Conservation (phyloP, 2,888 invertebrate genomes). For the Lasius fuliginosus region DNA sequence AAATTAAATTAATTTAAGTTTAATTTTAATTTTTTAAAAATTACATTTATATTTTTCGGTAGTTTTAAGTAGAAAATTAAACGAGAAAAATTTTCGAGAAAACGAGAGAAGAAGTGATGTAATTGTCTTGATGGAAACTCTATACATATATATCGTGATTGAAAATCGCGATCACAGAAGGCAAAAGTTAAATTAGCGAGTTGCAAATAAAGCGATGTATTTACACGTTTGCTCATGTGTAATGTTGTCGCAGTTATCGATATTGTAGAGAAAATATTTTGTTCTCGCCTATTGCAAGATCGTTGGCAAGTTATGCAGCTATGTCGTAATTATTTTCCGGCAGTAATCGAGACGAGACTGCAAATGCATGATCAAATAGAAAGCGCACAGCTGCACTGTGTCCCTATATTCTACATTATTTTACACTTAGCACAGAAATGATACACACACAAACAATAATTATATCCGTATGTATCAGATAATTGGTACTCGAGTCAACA, state of each 20-base stretch:
- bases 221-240: neutral
- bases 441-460: neutral
- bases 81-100: neutral
- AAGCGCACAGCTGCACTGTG: constrained; percentile 65
- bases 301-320: constrained; percentile 49
- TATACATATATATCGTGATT: neutral
- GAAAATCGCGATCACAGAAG: neutral
- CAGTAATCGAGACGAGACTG: constrained; percentile 73
- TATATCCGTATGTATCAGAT: neutral
- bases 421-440: constrained; percentile 29
- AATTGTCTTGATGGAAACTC: neutral
- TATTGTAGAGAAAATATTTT: constrained; percentile 57
- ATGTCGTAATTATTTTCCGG: constrained; percentile 74
- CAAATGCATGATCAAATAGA: constrained; percentile 67
- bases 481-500: neutral
- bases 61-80: neutral
- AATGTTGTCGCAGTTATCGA: constrained; percentile 1
- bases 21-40: neutral
- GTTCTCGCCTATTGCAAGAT: constrained; percentile 71
- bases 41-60: neutral
- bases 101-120: neutral
- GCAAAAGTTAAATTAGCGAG: constrained; percentile 16
- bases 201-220: constrained; percentile 7
- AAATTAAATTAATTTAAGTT: neutral
- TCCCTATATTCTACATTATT: constrained; percentile 67